phyloP scores from a whole-genome alignment of 2,888 invertebrate species.

The Ectropis crepuscularia region DNA sequence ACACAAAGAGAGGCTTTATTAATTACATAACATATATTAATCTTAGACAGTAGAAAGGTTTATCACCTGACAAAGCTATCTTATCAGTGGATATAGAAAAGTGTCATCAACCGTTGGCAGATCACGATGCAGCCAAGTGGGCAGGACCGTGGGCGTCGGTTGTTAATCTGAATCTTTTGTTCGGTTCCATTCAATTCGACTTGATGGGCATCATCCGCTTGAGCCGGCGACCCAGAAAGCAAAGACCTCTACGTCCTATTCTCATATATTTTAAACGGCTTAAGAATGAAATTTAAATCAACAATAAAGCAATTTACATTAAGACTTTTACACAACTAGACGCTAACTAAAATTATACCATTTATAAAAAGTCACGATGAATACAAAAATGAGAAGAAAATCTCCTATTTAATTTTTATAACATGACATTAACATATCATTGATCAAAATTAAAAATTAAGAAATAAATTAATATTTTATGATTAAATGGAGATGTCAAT shows the following conservation, averaged over 20 bases:
- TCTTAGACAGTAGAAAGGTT: constrained; percentile 13
- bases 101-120: constrained; percentile 26
- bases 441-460: neutral
- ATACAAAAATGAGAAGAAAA: too few relatives aligned
- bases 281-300: constrained; percentile 15
- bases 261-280: constrained; percentile 23
- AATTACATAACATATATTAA: constrained; percentile 9
- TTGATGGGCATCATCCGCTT: constrained; percentile 59
- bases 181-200: constrained; percentile 50
- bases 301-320: neutral
- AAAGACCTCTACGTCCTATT: constrained; percentile 33
- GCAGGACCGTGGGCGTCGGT: constrained; percentile 55
- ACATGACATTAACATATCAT: neutral
- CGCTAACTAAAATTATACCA: too few relatives aligned
- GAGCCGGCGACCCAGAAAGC: constrained; percentile 47
- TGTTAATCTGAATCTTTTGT: constrained; percentile 64
- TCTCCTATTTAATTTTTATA: neutral
- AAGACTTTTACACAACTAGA: neutral
- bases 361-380: too few relatives aligned
- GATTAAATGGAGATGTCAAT: neutral
- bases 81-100: constrained; percentile 31
- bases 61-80: constrained; percentile 31
- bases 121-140: constrained; percentile 45
- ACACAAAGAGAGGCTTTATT: neutral
- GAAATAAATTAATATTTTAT: neutral